phyloP scores from a whole-genome alignment of 1,140 invertebrate genomes.

The Drosophila nigrodunni region DNA sequence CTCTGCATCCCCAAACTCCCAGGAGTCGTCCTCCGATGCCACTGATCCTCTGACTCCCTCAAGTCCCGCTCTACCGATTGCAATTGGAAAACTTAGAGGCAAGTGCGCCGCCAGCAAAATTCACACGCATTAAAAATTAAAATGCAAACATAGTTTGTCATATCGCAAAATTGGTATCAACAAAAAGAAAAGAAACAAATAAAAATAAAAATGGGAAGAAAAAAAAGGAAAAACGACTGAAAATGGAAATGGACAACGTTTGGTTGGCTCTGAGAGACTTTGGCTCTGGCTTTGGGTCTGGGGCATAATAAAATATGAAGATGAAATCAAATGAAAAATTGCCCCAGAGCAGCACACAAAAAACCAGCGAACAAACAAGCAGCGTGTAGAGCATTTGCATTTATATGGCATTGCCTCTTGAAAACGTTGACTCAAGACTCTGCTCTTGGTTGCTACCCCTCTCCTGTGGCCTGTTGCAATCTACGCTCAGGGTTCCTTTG shows the following conservation, averaged over 20 bases:
- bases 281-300: conserved; percentile 35
- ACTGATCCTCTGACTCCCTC: neutral
- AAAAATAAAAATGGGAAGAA: conserved; percentile 23
- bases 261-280: neutral
- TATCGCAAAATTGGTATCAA: conserved; percentile 82
- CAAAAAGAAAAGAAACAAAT: conserved; percentile 17
- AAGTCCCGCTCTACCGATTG: neutral
- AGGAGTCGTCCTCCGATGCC: conserved; percentile 4
- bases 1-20: conserved; percentile 43
- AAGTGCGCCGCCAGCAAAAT: conserved; percentile 72
- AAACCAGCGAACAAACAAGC: conserved; percentile 62
- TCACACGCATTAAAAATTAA: conserved; percentile 84
- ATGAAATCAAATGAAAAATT: conserved; percentile 84
- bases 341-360: conserved; percentile 68
- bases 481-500: conserved; percentile 28
- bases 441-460: neutral
- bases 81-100: conserved; percentile 23
- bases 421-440: neutral
- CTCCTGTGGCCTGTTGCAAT: conserved; percentile 26
- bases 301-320: conserved; percentile 82
- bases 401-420: conserved; percentile 75
- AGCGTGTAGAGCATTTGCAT: conserved; percentile 74
- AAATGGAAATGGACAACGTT: conserved; percentile 73
- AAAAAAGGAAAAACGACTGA: conserved; percentile 48
- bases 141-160: conserved; percentile 83